Percentiles rank a stretch among this genome's conserved stretches.
Evolutionary conservation across 2,888 invertebrate species (phyloP).

Genomic region (Mesochorus sp.): DNA sequence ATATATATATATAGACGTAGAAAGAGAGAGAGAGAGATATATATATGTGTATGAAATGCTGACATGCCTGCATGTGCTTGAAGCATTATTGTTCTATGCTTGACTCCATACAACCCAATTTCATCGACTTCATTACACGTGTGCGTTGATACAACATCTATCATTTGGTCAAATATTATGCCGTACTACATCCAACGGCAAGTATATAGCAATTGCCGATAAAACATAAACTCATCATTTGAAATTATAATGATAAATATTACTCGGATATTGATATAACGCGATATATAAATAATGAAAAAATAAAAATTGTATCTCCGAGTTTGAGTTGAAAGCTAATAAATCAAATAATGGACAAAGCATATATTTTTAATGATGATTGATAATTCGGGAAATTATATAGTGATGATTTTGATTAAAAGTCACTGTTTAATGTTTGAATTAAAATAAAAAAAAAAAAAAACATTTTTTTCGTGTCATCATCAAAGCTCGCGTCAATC

Average conservation of each 20-base stretch:
- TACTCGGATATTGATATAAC: not conserved
- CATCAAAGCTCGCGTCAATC: not conserved
- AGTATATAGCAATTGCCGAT: conserved; percentile 3
- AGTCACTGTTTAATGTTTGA: not conserved
- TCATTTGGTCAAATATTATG: conserved; percentile 38
- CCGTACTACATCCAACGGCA: not conserved
- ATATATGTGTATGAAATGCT: too few relatives aligned
- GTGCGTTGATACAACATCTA: not conserved
- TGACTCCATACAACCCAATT: conserved; percentile 8
- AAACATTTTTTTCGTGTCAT: not conserved
- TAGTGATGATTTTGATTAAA: not conserved
- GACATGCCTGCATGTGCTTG: conserved; percentile 17
- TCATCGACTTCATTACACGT: conserved; percentile 22
- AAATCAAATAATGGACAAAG: not conserved
- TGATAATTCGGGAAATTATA: not conserved
- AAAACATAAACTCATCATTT: not conserved
- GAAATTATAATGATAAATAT: not conserved
- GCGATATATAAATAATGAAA: too few relatives aligned
- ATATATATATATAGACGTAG: too few relatives aligned
- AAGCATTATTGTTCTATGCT: not conserved
- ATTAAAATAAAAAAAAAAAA: too few relatives aligned
- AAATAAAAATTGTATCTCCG: too few relatives aligned
- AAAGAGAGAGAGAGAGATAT: too few relatives aligned
- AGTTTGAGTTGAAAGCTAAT: not conserved
- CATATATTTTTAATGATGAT: not conserved